Percentiles rank a stretch among this genome's conserved stretches.
Conservation (phyloP, 2,113 vertebrate species). For the Trinectes maculatus region DNA sequence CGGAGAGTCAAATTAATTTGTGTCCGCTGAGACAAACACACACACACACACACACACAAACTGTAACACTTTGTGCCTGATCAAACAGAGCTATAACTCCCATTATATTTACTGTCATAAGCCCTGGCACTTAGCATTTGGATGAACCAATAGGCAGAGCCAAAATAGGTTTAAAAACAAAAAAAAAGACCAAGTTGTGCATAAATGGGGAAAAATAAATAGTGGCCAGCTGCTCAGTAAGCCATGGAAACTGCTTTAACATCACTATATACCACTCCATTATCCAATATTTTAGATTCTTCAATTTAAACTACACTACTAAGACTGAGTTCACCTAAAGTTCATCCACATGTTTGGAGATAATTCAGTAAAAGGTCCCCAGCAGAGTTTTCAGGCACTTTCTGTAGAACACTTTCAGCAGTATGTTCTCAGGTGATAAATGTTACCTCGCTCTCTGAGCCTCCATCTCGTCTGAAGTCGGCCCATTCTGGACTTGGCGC, state of each 20-base stretch:
- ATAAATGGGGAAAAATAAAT: neutral
- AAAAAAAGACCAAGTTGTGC: constrained; percentile 54
- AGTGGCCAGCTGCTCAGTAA: neutral
- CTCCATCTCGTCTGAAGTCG: constrained; percentile 95
- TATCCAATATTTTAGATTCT: constrained; percentile 14
- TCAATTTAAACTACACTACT: neutral
- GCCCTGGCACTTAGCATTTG: constrained; percentile 44
- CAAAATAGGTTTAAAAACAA: constrained; percentile 48
- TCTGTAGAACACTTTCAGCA: too few relatives aligned
- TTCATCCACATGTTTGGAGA: constrained; percentile 17
- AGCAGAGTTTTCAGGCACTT: too few relatives aligned
- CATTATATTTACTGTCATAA: constrained; percentile 60
- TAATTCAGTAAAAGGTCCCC: constrained; percentile 1
- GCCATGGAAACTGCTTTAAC: neutral
- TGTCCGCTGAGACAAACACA: constrained; percentile 12
- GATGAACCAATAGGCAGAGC: constrained; percentile 44
- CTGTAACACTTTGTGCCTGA: constrained; percentile 57
- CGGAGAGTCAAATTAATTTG: constrained; percentile 52
- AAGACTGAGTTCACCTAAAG: constrained; percentile 9
- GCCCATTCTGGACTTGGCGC: constrained; percentile 92
- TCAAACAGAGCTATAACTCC: constrained; percentile 45
- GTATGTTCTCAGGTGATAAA: neutral
- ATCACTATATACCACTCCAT: constrained; percentile 14
- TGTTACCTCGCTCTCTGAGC: constrained; percentile 91
- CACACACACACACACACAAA: constrained; percentile 19